Percentiles rank a stretch among this genome's conserved stretches.
phyloP scores from a whole-genome alignment of 2,888 invertebrate species.

The Nomada hirtipes region DNA sequence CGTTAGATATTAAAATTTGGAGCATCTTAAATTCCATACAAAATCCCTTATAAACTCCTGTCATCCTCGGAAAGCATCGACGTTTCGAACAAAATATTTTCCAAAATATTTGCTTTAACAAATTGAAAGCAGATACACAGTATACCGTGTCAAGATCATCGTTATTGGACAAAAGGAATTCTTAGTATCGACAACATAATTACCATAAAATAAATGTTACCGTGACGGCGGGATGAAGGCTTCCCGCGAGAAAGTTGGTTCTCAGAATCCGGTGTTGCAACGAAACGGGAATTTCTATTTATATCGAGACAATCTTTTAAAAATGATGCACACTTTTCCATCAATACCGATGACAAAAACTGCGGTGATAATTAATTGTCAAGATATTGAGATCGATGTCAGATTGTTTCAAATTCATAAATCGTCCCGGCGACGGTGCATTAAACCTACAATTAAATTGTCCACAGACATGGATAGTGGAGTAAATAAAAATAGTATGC shows the following conservation, averaged over 20 bases:
- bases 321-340: background rate
- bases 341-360: background rate
- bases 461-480: background rate
- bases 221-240: background rate
- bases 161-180: constrained; percentile 1
- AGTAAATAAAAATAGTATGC: background rate
- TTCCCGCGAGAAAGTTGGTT: background rate
- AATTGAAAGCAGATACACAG: no score
- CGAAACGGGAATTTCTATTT: constrained; percentile 12
- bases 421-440: background rate
- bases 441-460: background rate
- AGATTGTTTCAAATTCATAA: background rate
- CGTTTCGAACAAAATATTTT: no score
- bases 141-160: background rate
- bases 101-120: no score
- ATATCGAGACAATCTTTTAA: background rate
- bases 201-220: constrained; percentile 5
- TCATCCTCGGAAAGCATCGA: no score
- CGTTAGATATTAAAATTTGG: no score
- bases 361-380: background rate
- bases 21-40: no score
- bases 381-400: background rate
- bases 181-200: background rate
- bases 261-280: constrained; percentile 7
- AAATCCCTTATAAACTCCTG: no score